These are phyloP conservation scores for Oreocharis arfaki DNA, from an alignment of 2,113 vertebrate species.

Conservation along the genomic window DNA sequence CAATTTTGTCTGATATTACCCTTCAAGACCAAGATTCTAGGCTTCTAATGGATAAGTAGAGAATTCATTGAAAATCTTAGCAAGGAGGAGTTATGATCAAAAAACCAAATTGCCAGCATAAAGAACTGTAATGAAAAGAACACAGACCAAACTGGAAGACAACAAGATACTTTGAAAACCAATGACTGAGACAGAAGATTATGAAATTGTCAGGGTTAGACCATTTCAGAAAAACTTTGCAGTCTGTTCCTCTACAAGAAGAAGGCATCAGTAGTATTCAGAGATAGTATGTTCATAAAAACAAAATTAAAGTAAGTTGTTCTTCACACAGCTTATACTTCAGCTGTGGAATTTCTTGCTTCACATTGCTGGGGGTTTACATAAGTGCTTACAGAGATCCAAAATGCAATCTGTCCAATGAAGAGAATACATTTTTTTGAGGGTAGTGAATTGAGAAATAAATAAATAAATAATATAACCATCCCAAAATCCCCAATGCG, in stretches of 20 bases:
- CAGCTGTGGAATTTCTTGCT: not conserved
- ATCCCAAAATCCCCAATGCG: accelerated
- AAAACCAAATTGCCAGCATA: not conserved
- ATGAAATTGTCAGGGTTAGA: not conserved
- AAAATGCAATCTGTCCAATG: not conserved
- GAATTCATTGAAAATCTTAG: not conserved
- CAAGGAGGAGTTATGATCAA: not conserved
- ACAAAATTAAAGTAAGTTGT: not conserved
- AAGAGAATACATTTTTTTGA: not conserved
- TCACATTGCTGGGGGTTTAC: not conserved
- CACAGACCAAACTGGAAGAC: not conserved
- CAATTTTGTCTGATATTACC: not conserved
- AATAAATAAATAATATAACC: not conserved
- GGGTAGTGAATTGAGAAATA: not conserved
- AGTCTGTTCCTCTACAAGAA: not conserved
- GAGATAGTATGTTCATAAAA: not conserved
- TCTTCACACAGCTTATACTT: not conserved
- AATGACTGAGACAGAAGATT: not conserved
- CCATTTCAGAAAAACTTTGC: not conserved
- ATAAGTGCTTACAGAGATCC: not conserved
- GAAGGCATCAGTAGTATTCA: not conserved
- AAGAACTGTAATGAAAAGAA: not conserved
- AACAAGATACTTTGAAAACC: not conserved
- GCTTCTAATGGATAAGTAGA: not conserved
- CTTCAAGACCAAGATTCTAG: not conserved